Evolutionary conservation across 2,888 invertebrate species (phyloP), one percentile per base, ranked within the genome.

Genomic region (Drosophila colorata): DNA sequence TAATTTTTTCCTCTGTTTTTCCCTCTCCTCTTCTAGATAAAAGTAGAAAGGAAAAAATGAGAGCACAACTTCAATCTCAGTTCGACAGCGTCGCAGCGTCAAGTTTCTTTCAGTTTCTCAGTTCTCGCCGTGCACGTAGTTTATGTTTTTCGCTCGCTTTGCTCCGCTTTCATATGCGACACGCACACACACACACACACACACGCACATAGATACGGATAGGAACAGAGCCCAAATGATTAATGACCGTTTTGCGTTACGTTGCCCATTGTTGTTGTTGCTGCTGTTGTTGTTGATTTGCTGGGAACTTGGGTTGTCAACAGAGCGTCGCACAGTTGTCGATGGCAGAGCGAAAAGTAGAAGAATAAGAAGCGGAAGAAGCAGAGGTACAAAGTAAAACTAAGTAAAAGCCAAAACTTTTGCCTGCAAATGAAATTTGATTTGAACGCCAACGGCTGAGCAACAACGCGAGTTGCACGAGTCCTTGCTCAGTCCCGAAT

Each of bases 371-470:
- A 14, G 41, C 14, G 1, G 31, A 14, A 11, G 43, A 5, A 23
- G 41, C 31, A 31, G 23, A 23, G 28, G 43, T 14, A 44, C 53
- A 84, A 76, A 80, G 89, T 83, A 87, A 84, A 83, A 88, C 87
- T 87, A 80, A 63, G 63, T 63, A 63, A 88, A 84, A 87, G 85
- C 87, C 85, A 78, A 83, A 81, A 87, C 67, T 87, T 87, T 77
- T 74, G 75, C 67, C 65, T 73, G 79, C 51, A 80, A 88, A 84
- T 80, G 89, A 85, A 88, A 88, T 83, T 88, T 88, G 83, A 88
- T 88, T 87, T 88, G 71, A 69, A 67, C 78, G 81, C 77, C 84
- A 71, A 43, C 63, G 64, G 76, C 78, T 59, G 56, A 38, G 56
- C 37, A 63, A 57, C 59, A 78, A 59, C 61, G 75, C 51, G 8